These are phyloP conservation scores for Grapholita molesta DNA, from an alignment of 1,140 invertebrate species.

Conservation along the genomic window DNA sequence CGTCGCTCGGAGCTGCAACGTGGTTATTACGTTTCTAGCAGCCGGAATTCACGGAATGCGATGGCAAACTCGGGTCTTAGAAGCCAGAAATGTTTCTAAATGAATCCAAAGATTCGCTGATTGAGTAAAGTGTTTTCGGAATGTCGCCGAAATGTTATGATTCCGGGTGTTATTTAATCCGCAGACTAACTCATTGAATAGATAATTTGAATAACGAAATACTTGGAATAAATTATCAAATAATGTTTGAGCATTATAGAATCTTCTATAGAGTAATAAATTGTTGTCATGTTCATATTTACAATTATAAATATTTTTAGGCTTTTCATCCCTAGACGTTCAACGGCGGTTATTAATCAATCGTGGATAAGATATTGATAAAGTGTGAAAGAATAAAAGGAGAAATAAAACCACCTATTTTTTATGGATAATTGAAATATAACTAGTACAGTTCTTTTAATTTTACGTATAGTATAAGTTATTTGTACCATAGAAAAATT, in stretches of 20 bases:
- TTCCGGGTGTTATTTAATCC: not conserved
- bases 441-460: too few relatives aligned
- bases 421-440: too few relatives aligned
- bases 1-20: slow-evolving; percentile 3
- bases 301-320: too few relatives aligned
- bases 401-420: too few relatives aligned
- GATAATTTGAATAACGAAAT: not conserved
- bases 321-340: too few relatives aligned
- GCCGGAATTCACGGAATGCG: not conserved
- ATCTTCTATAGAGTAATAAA: too few relatives aligned
- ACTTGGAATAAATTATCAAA: not conserved
- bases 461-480: too few relatives aligned
- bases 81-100: not conserved
- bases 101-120: not conserved
- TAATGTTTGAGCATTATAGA: not conserved
- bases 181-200: not conserved
- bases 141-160: not conserved
- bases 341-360: too few relatives aligned
- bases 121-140: slow-evolving; percentile 1
- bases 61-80: not conserved
- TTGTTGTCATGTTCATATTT: too few relatives aligned
- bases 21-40: not conserved
- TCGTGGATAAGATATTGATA: too few relatives aligned
- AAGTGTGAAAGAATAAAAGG: too few relatives aligned
- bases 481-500: too few relatives aligned